Base-by-base conservation (phyloP, 2,888 invertebrate genomes). In the Drosophila testacea region DNA sequence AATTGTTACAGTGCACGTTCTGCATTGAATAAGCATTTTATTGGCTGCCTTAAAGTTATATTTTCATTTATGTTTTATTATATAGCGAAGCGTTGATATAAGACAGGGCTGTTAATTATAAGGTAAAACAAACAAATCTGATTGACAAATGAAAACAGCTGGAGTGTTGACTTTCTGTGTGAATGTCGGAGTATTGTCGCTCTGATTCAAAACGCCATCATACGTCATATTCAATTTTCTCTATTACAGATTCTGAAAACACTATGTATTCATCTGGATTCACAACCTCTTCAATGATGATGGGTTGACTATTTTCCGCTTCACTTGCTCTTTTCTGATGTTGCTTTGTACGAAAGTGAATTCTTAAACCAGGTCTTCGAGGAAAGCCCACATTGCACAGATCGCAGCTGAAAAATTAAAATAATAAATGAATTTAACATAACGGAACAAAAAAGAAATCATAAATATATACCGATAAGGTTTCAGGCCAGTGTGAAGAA, bases 261-360 rank as follows among this genome's bases (percentile, higher is more conserved):
- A 30, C 42, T 4, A 78, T 42, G 0, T 57, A n/a, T 4, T 48
- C 59, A 10, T 60, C 63, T 6, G 57, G 1, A 11, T 36, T 34
- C 0, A 47, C 10, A 41, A 63, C 41, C 6, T 60, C 59, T 7
- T 51, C 63, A 1, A 62, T 46, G 1, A 4, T 34, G 13, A 38
- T 13, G 4, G 56, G 42, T 32, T 78, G 74, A 47, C 30, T 56
- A 9, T 47, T 63, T 7, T 48, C 28, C 1, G 79, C 59, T 10
- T 75, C 75, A 28, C 39, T 69, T 2, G 47, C 75, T 5, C 81
- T 62, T 38, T 77, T 76, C 10, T 68, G 79, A 42, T 84, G 84
- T 13, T 77, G 85, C 48, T 89, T 81, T 2, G 88, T 89, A 0
- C 67, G 62, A 4, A 54, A 79, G 34, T 84, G 84, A 3, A 79